Evolutionary conservation across 2,888 invertebrate genomes (phyloP), one percentile per base, ranked within the genome.

Genomic region (Aplocera efformata): DNA sequence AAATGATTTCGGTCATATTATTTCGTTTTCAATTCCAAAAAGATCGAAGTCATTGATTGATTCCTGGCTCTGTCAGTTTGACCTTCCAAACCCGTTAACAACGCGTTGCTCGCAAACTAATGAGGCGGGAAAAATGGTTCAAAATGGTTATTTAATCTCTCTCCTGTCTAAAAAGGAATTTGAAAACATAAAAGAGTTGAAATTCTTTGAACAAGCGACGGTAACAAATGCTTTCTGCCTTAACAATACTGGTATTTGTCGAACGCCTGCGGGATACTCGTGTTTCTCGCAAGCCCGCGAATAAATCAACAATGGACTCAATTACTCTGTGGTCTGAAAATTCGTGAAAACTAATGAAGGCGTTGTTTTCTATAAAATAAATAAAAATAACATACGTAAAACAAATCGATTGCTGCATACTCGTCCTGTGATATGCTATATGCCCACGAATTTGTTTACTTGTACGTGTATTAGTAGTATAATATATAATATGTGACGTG

Each of bases 261-360:
- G 23, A 42, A 37, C 33, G 29, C 13, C 30, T 27, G 30, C 33
- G 20, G 27, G 21, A 6, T 47, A 24, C 38, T 36, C 32, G 22
- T 30, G 32, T 45, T 45, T 27, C 36, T 33, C 27, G 24, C 22
- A 40, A 55, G 60, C 36, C 32, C 27, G 24, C 22, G 39, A 55
- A 60, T 63, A 61, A 63, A 67, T 65, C 53, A 60, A 48, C 45
- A 46, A 37, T 29, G 24, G 10, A 37, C 13, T 32, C 17, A 28
- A 22, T 17, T 17, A 17, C 13, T 17, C 5, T 17, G 13, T 17
- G 2, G 13, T 17, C 13, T 17, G 13, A 17, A 17, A 17, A 17
- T 5, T 17, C 13, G 13, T 17, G 13, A 17, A 17, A 17, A 17
- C 5, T 17, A 17, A 17, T 17, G 13, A 17, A 5, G 13, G 13